phyloP scores from a whole-genome alignment of 2,113 vertebrate species.

The Melierax canorus region DNA sequence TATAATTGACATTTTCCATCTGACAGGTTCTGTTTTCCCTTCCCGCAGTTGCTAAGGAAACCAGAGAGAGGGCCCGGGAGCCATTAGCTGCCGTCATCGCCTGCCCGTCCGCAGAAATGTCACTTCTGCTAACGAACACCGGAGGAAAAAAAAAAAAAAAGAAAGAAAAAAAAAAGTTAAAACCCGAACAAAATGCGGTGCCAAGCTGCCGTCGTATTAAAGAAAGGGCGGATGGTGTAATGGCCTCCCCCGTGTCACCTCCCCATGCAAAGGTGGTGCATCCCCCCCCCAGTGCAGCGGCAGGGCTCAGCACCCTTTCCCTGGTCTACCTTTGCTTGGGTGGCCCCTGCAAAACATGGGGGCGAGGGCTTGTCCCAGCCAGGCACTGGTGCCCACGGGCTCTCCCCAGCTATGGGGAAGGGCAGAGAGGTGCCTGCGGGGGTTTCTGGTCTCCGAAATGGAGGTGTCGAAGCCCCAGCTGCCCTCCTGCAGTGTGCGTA shows the following conservation, averaged over 20 bases:
- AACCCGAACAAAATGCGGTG: neutral
- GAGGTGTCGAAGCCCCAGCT: neutral
- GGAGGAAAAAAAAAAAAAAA: neutral
- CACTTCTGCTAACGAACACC: constrained; percentile 63
- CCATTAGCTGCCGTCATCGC: constrained; percentile 67
- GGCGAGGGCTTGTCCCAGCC: fast-evolving
- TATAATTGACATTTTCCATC: constrained; percentile 91
- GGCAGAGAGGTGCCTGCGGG: fast-evolving
- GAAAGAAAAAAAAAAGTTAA: neutral
- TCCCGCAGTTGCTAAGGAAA: constrained; percentile 85
- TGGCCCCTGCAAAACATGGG: fast-evolving
- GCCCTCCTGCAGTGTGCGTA: neutral
- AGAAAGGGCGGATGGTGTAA: neutral
- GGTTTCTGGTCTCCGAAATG: neutral
- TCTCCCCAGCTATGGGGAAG: neutral
- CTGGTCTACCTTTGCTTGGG: neutral
- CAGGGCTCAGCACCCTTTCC: neutral
- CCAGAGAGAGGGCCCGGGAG: constrained; percentile 70
- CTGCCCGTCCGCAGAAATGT: constrained; percentile 69
- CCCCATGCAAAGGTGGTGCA: fast-evolving
- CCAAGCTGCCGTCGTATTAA: neutral
- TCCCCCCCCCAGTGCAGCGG: fast-evolving
- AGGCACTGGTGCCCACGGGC: fast-evolving
- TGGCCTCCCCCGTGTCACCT: fast-evolving
- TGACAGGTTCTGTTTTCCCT: constrained; percentile 79